Percentiles rank a stretch among this genome's conserved stretches.
phyloP scores from a whole-genome alignment of 23 tunicate species.

The Botrylloides violaceus region DNA sequence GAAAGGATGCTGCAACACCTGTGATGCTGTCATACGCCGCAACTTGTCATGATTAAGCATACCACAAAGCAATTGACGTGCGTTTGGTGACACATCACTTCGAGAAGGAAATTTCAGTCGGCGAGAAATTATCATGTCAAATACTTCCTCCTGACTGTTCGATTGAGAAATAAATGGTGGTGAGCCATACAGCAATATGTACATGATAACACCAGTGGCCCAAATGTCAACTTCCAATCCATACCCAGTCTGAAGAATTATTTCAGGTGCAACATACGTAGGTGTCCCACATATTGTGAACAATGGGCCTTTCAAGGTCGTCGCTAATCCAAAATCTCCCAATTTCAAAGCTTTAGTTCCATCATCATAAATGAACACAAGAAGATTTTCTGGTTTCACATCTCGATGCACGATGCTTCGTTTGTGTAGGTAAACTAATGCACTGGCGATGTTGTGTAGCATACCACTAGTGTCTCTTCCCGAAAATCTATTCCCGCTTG shows the following conservation, averaged over 20 bases:
- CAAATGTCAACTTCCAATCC: slow-evolving; percentile 84
- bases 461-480: slow-evolving; percentile 83
- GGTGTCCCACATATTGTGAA: slow-evolving; percentile 97
- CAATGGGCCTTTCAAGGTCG: slow-evolving; percentile 49
- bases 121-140: slow-evolving; percentile 67
- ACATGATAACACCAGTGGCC: slow-evolving; percentile 92
- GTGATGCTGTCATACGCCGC: slow-evolving; percentile 35
- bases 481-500: slow-evolving; percentile 51
- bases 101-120: slow-evolving; percentile 51
- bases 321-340: slow-evolving; percentile 98
- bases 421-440: slow-evolving; percentile 76
- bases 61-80: slow-evolving; percentile 23
- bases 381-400: slow-evolving; percentile 92
- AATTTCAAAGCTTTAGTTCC: slow-evolving; percentile 77
- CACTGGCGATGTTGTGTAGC: slow-evolving; percentile 61
- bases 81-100: slow-evolving; percentile 48
- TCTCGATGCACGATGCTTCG: slow-evolving; percentile 87
- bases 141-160: slow-evolving; percentile 55
- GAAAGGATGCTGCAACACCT: no score
- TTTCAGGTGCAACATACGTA: slow-evolving; percentile 99
- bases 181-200: slow-evolving; percentile 82
- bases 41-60: slow-evolving; percentile 29
- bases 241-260: slow-evolving; percentile 75
- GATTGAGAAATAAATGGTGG: slow-evolving; percentile 77
- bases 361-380: slow-evolving; percentile 46